A percentile compares a stretch with the other conserved stretches of the same genome.
Conservation (phyloP, 2,113 vertebrate genomes). For the Hydropotes inermis region DNA sequence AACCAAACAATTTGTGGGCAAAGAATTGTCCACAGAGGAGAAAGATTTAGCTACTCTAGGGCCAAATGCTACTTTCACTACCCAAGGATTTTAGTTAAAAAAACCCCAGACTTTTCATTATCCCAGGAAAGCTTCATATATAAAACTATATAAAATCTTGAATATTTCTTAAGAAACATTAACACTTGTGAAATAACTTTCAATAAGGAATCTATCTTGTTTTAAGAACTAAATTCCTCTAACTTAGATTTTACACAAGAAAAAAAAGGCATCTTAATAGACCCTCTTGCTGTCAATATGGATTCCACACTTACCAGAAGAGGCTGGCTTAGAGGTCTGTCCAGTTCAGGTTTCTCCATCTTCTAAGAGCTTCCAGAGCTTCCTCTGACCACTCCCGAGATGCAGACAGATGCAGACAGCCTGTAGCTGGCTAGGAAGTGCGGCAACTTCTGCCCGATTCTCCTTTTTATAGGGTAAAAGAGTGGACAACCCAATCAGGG, state of each 20-base stretch:
- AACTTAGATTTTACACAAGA: background rate
- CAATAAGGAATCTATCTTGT: background rate
- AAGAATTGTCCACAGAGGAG: background rate
- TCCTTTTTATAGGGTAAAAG: background rate
- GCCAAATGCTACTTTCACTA: background rate
- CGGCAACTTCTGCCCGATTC: background rate
- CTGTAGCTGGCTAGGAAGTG: background rate
- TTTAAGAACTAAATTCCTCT: background rate
- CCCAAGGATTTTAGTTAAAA: background rate
- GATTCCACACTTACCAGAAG: background rate
- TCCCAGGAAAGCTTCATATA: background rate
- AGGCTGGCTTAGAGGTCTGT: too few species aligned
- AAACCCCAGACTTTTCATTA: background rate
- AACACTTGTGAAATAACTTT: background rate
- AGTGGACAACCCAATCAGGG: background rate
- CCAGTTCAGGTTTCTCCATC: background rate
- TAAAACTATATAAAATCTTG: background rate
- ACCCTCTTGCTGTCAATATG: background rate
- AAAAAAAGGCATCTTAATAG: background rate
- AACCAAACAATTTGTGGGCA: background rate
- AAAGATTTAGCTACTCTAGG: background rate
- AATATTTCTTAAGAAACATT: background rate
- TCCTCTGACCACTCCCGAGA: background rate
- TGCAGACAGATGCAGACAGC: background rate
- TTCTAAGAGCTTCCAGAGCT: background rate